Evolutionary conservation across 64 coral and sea anemone genomes (phyloP).

Genomic region (Actinia tenebrosa): DNA sequence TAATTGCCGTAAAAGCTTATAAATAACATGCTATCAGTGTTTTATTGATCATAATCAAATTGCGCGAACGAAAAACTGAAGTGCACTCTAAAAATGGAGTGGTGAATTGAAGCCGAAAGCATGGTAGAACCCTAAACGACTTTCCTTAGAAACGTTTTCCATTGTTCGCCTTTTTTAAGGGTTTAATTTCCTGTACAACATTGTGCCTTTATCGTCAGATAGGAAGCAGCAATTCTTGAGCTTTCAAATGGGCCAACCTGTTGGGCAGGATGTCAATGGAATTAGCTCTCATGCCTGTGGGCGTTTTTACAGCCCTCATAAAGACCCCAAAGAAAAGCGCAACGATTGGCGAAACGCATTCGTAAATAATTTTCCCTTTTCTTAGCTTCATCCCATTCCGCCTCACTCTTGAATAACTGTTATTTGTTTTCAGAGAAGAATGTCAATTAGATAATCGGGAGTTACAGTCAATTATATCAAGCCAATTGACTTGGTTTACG

Average conservation of each 20-base stretch:
- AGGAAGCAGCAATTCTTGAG: background rate
- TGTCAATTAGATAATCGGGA: conserved; percentile 12
- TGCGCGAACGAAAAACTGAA: background rate
- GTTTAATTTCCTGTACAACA: background rate
- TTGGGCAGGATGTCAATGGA: background rate
- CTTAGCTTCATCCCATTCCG: background rate
- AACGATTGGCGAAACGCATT: background rate
- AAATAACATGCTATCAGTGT: background rate
- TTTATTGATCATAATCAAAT: background rate
- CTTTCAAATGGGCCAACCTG: background rate
- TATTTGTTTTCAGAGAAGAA: background rate
- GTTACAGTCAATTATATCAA: background rate
- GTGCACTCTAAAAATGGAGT: background rate
- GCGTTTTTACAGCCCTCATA: background rate
- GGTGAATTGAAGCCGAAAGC: background rate
- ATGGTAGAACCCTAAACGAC: background rate
- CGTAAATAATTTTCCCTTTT: background rate
- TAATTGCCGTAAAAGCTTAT: background rate
- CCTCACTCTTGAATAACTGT: background rate
- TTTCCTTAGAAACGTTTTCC: background rate
- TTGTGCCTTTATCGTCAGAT: background rate
- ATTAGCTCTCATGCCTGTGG: background rate
- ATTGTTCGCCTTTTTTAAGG: background rate
- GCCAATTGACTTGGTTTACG: background rate
- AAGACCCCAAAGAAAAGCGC: background rate